Evolutionary conservation across 2,888 invertebrate genomes (phyloP), one percentile per base, ranked within the genome.

Genomic region (Oligia fasciuncula): DNA sequence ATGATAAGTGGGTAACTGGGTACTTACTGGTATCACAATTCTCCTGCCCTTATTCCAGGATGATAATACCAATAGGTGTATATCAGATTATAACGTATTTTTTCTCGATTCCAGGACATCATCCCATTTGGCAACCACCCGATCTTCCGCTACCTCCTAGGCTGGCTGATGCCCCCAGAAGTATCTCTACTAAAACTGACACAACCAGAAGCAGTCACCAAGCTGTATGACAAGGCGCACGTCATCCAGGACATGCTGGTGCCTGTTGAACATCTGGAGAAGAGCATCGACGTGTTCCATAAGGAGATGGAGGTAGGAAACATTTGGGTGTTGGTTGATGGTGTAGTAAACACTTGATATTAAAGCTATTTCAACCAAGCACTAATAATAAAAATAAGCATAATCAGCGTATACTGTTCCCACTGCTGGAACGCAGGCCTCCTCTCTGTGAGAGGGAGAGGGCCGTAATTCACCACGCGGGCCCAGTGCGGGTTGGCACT

Each of bases 141-240:
- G 0, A 57, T 98, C 51, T 98, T 98, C 95, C 97, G 98, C 0
- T 97, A 96, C 85, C 93, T 98, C 19, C 97, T 98, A 79, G 98
- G 98, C 0, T 98, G 98, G 98, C 95, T 98, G 95, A 97, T 98
- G 95, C 98, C 98, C 0, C 98, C 98, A 0, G 98, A 98, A 93
- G 98, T 98, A 17, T 98, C 98, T 0, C 96, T 98, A 14, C 95
- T 99, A 83, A 99, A 99, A 94, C 94, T 98, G 85, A 98, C 98
- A 0, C 98, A 98, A 92, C 98, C 98, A 0, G 96, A 97, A 69
- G 97, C 98, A 0, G 97, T 98, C 5, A 97, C 97, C 90, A 97
- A 97, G 90, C 94, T 98, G 88, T 98, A 98, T 92, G 98, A 98
- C 87, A 97, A 97, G 81, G 97, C 98, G 57, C 98, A 99, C 93